Evolutionary conservation across 2,888 invertebrate species (phyloP), one percentile per base, ranked within the genome.

Genomic region (Margaritifera margaritifera): DNA sequence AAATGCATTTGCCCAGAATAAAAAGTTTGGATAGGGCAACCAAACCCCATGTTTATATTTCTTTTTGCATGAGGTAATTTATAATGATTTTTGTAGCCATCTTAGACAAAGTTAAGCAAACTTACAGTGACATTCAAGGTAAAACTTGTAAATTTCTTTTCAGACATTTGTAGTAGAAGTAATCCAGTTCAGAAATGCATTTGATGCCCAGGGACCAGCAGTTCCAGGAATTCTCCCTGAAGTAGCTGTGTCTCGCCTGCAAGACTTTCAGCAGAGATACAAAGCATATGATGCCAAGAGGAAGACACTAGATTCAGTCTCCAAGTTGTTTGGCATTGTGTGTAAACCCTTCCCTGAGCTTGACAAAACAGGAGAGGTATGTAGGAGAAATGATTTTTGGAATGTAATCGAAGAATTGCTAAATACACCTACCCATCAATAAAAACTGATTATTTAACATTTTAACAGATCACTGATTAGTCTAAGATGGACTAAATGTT

Each of bases 151-250:
- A 27, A 22, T 63, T 19, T 68, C 51, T 27, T 80, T 81, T 52
- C 81, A 89, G 89, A 88, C 87, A 25, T 90, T 90, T 79, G 89
- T 89, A 24, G 89, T 90, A 51, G 90, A 90, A 76, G 89, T 89
- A 62, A 89, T 90, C 60, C 88, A 89, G 80, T 89, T 90, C 80
- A 80, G 90, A 54, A 90, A 90, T 83, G 86, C 88, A 0, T 90
- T 90, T 82, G 90, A 90, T 75, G 87, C 88, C 25, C 88, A 89
- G 75, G 89, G 89, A 27, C 89, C 89, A 2, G 84, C 86, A 31
- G 86, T 89, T 19, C 88, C 89, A 18, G 89, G 88, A 24, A 88
- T 89, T 60, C 84, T 84, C 4, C 89, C 89, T 42, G 82, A 85
- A 50, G 89, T 89, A 70, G 89, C 89, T 50, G 88, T 89, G 15